Percentiles rank a stretch among this genome's conserved stretches.
Conservation (phyloP, 2,888 invertebrate species). For the Tortrix viridana region DNA sequence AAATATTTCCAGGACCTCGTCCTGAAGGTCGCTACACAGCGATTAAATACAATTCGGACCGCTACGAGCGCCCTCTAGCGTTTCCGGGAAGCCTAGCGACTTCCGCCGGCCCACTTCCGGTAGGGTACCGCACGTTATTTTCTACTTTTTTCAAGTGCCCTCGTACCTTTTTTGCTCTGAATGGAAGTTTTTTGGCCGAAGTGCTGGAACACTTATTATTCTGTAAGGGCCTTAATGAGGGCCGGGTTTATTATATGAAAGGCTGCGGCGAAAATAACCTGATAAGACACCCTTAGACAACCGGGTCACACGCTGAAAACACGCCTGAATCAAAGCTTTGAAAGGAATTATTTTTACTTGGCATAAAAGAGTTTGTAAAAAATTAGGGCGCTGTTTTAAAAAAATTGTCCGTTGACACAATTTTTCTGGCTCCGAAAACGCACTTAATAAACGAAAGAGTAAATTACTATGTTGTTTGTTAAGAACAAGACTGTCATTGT, state of each 20-base stretch:
- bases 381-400: no score
- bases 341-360: conserved; percentile 12
- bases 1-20: conserved; percentile 27
- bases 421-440: no score
- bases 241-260: conserved; percentile 29
- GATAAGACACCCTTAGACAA: conserved; percentile 26
- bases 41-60: conserved; percentile 78
- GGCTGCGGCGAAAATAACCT: conserved; percentile 27
- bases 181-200: conserved; percentile 32
- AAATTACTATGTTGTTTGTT: no score
- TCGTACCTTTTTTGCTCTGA: conserved; percentile 68
- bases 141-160: conserved; percentile 72
- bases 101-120: conserved; percentile 76
- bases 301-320: conserved; percentile 27
- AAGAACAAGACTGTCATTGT: no score
- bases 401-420: no score
- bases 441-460: no score
- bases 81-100: conserved; percentile 80
- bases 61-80: conserved; percentile 71
- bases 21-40: conserved; percentile 55
- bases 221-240: conserved; percentile 35
- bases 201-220: conserved; percentile 35
- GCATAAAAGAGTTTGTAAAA: neutral
- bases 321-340: conserved; percentile 8
- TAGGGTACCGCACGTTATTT: conserved; percentile 73